These are phyloP conservation scores for Perizoma affinitatum DNA, from an alignment of 2,888 invertebrate species.

Conservation along the genomic window DNA sequence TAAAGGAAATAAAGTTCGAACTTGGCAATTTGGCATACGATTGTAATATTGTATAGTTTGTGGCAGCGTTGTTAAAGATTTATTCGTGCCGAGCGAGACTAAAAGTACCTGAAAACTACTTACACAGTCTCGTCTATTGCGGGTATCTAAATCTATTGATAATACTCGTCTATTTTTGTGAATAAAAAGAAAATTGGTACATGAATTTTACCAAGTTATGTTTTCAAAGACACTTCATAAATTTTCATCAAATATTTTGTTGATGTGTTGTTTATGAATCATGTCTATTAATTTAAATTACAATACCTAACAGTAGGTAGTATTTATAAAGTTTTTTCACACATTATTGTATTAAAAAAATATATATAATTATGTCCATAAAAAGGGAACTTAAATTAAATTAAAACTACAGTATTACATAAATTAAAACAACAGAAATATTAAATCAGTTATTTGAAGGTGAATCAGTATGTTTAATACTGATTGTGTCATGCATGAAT, in stretches of 20 bases:
- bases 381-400: too few relatives aligned
- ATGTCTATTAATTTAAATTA: too few relatives aligned
- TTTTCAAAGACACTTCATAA: not conserved
- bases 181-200: not conserved
- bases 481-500: too few relatives aligned
- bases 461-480: too few relatives aligned
- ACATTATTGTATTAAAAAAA: too few relatives aligned
- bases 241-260: slow-evolving; percentile 5
- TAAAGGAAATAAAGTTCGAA: too few relatives aligned
- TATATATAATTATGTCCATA: too few relatives aligned
- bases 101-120: slow-evolving; percentile 5
- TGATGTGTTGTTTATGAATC: not conserved
- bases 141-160: not conserved
- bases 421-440: too few relatives aligned
- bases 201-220: not conserved
- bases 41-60: slow-evolving; percentile 15
- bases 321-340: too few relatives aligned
- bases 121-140: slow-evolving; percentile 22
- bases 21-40: not conserved
- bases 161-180: not conserved
- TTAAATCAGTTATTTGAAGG: too few relatives aligned
- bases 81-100: not conserved
- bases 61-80: slow-evolving; percentile 21
- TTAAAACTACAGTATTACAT: too few relatives aligned
- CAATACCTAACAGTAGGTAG: too few relatives aligned